Evolutionary conservation across 1,140 invertebrate genomes (phyloP).

Genomic region (Pogonus chalceus): DNA sequence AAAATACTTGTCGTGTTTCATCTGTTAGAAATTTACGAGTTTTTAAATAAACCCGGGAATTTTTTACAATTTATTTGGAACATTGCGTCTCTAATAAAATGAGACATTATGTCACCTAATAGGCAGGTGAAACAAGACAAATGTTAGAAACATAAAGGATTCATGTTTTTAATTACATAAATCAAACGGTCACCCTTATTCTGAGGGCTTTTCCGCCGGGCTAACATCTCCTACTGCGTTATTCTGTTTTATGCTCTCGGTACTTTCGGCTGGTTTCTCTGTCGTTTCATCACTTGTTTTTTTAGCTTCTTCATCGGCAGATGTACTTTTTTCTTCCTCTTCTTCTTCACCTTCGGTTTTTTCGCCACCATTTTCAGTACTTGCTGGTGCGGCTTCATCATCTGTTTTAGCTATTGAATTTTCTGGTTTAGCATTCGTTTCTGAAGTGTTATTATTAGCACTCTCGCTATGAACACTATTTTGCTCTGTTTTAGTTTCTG

Average conservation of each 20-base stretch:
- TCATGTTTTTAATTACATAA: background rate
- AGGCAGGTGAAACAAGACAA: too few relatives aligned
- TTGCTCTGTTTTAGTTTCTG: slow-evolving; percentile 23
- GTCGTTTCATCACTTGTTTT: slow-evolving; percentile 10
- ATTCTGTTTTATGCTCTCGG: background rate
- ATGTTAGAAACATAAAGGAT: background rate
- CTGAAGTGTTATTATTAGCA: slow-evolving; percentile 31
- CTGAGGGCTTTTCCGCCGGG: background rate
- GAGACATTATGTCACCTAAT: background rate
- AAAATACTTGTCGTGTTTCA: background rate
- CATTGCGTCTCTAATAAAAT: background rate
- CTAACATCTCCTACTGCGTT: background rate
- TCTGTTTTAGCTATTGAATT: slow-evolving; percentile 17
- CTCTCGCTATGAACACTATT: slow-evolving; percentile 28
- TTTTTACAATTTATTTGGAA: background rate
- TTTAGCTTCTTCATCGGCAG: slow-evolving; percentile 14
- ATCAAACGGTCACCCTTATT: background rate
- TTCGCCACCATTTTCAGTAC: slow-evolving; percentile 19
- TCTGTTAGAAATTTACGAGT: background rate
- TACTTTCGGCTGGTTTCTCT: slow-evolving; percentile 20
- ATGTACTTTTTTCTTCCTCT: slow-evolving; percentile 18
- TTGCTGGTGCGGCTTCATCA: slow-evolving; percentile 16
- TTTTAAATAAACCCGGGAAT: background rate
- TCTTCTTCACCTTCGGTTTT: slow-evolving; percentile 23
- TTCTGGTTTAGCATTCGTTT: slow-evolving; percentile 7